phyloP scores from a whole-genome alignment of 2,888 invertebrate species.

The Phrixothrix hirtus region DNA sequence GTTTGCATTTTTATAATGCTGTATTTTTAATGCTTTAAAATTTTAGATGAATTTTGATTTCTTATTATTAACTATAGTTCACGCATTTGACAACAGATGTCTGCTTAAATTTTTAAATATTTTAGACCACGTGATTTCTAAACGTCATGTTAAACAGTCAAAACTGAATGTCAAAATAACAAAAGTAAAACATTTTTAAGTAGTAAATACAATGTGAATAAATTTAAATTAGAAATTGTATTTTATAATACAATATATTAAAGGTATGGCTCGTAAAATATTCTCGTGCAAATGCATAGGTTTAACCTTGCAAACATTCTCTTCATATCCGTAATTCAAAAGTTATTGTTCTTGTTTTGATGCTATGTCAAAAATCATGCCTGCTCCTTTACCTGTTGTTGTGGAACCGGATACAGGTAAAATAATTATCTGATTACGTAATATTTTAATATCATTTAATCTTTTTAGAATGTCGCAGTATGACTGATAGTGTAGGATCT shows the following conservation, averaged over 20 bases:
- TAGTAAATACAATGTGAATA: neutral
- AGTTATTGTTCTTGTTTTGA: constrained; percentile 16
- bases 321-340: constrained; percentile 10
- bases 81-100: neutral
- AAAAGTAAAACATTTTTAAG: constrained; percentile 8
- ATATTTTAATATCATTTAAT: constrained; percentile 13
- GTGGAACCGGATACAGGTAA: constrained; percentile 37
- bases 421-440: constrained; percentile 3
- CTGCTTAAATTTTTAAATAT: neutral
- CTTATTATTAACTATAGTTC: neutral
- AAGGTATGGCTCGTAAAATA: neutral
- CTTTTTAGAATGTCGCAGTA: constrained; percentile 53
- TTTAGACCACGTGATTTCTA: neutral
- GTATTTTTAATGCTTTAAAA: neutral
- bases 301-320: constrained; percentile 2
- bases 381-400: constrained; percentile 30
- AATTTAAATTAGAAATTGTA: neutral
- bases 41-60: neutral
- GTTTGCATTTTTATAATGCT: neutral
- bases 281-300: neutral
- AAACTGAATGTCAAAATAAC: constrained; percentile 7
- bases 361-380: constrained; percentile 26
- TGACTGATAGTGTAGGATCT: constrained; percentile 65
- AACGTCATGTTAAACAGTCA: constrained; percentile 7
- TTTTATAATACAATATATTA: neutral